Percentiles rank a stretch among this genome's conserved stretches.
Conservation (phyloP, 2,888 invertebrate species). For the Lithophane leautieri region DNA sequence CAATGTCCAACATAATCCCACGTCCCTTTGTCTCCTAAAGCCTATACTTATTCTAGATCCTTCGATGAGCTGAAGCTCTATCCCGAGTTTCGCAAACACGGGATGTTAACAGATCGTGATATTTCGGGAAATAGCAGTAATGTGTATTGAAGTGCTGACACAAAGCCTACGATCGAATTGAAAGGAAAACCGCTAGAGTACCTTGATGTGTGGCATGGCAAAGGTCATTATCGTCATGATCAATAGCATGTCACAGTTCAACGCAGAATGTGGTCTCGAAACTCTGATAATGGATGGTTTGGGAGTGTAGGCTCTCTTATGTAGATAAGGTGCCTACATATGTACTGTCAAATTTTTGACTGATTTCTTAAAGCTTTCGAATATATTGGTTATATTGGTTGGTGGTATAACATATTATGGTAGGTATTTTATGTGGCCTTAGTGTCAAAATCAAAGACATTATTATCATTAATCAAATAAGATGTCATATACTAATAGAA, state of each 20-base stretch:
- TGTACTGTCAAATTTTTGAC: background rate
- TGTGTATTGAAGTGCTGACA: slow-evolving; percentile 28
- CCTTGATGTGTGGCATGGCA: background rate
- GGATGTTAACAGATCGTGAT: slow-evolving; percentile 23
- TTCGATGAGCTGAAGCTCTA: background rate
- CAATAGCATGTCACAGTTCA: background rate
- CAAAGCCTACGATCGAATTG: slow-evolving; percentile 16
- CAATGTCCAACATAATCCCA: background rate
- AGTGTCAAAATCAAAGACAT: no score
- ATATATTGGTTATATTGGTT: no score
- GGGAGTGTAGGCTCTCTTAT: no score
- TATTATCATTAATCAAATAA: no score
- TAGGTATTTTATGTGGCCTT: no score
- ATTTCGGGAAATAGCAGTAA: slow-evolving; percentile 16
- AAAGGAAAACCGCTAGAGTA: slow-evolving; percentile 12
- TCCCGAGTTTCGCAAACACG: slow-evolving; percentile 4
- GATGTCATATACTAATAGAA: no score
- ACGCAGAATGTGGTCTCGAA: background rate
- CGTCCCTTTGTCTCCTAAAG: background rate
- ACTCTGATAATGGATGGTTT: background rate
- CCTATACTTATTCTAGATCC: slow-evolving; percentile 18
- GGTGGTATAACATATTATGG: no score
- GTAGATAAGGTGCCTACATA: background rate
- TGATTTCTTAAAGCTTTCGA: no score
- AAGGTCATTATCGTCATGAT: slow-evolving; percentile 7